Base-by-base conservation (phyloP, 2,797 vertebrate genomes). In the Leuciscus waleckii region DNA sequence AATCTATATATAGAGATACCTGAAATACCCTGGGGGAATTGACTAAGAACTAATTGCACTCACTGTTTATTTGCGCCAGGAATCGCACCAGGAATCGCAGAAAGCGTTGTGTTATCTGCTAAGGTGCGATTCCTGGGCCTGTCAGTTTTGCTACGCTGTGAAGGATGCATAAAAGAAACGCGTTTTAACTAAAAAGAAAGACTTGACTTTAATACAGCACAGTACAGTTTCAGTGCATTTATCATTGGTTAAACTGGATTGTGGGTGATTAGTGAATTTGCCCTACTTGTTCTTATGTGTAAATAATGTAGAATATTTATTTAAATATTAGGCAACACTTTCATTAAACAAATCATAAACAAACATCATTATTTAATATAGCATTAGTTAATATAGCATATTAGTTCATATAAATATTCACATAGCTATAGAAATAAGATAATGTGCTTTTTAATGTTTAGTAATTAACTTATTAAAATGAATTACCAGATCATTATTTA, bases 1-100 rank as follows among this genome's bases (percentile, higher is more conserved):
- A 43, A 49, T 56, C 54, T 75, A 41, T 80, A 39, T 71, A 58
- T 19, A 63, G 16, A 71, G 39, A 79, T 67, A 46, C 7, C 37
- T 26, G 21, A 78, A 26, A 16, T 41, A 26, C 56, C 14, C n/a
- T 43, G 14, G 14, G 56, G 5, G 56, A 61, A 41, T 61, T 78
- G 8, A 41, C 54, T 19, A 61, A 61, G 35, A 41, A 61, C 37
- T 61, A 78, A 19, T 61, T 61, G 39, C 16, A 61, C 37, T 78
- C 1, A 14, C 37, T 0, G 23, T 41, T 78, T 78, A 41, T 84
- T 84, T 78, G 71, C 10, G 68, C 13, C n/a, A n/a, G n/a, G n/a
- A n/a, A n/a, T n/a, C n/a, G n/a, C n/a, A n/a, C n/a, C n/a, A n/a
- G n/a, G n/a, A n/a, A n/a, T n/a, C n/a, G n/a, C n/a, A n/a, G n/a